A percentile compares a stretch with the other conserved stretches of the same genome.
Evolutionary conservation across 2,113 vertebrate genomes (phyloP).

Genomic region (Sialia sialis): DNA sequence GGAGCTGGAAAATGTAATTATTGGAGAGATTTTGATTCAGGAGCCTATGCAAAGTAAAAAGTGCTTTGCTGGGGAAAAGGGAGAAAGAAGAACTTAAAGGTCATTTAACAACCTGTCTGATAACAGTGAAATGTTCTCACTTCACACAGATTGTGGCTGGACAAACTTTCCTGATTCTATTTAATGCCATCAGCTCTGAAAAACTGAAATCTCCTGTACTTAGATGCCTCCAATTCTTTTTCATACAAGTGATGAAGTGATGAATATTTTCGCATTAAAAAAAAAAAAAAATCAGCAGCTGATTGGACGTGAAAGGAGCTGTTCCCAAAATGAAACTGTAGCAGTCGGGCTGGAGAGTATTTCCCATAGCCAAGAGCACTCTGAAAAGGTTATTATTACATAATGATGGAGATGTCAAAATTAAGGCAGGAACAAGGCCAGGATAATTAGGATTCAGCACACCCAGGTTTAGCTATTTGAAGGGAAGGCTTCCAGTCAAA

Average conservation of each 20-base stretch:
- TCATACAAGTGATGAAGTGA: not conserved
- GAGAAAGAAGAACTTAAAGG: constrained; percentile 4
- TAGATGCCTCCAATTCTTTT: not conserved
- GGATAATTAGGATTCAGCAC: not conserved
- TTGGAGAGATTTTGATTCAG: constrained; percentile 20
- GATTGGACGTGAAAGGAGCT: not conserved
- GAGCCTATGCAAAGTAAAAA: not conserved
- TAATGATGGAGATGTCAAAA: not conserved
- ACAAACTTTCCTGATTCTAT: not conserved
- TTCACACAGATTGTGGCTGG: not conserved
- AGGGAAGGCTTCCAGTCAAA: not conserved
- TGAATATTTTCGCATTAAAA: not conserved
- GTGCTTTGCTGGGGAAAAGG: not conserved
- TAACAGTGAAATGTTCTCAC: constrained; percentile 4
- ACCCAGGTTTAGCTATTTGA: not conserved
- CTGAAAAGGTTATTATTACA: not conserved
- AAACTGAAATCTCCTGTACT: not conserved
- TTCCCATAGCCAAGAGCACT: not conserved
- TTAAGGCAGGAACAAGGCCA: not conserved
- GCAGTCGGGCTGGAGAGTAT: not conserved
- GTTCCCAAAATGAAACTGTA: not conserved
- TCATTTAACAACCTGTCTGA: constrained; percentile 40
- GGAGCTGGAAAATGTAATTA: constrained; percentile 23
- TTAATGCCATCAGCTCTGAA: not conserved
- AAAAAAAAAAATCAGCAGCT: not conserved